phyloP scores from a whole-genome alignment of 2,888 invertebrate genomes.

The Eulithis testata region DNA sequence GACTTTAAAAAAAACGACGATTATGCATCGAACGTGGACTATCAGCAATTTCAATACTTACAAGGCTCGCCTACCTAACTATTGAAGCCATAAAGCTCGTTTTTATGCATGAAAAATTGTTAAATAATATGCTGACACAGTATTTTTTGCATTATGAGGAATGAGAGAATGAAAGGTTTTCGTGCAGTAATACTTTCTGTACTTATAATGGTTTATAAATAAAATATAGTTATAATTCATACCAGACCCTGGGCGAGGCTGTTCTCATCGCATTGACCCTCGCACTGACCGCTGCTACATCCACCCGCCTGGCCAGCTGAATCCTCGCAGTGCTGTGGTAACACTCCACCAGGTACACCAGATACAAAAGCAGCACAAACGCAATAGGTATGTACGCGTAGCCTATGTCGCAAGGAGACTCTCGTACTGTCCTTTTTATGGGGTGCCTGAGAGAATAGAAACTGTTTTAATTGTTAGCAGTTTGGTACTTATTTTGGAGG shows the following conservation, averaged over 20 bases:
- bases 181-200: too few species aligned
- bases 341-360: slow-evolving; percentile 93
- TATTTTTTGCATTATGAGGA: too few species aligned
- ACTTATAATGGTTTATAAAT: background rate
- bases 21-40: too few species aligned
- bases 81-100: too few species aligned
- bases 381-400: slow-evolving; percentile 93
- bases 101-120: too few species aligned
- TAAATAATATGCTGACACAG: too few species aligned
- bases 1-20: too few species aligned
- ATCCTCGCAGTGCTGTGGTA: slow-evolving; percentile 91
- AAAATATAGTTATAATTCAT: slow-evolving; percentile 38
- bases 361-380: slow-evolving; percentile 90
- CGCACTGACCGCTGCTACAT: slow-evolving; percentile 87
- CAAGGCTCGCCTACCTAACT: too few species aligned
- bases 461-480: slow-evolving; percentile 55
- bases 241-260: slow-evolving; percentile 91
- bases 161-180: too few species aligned
- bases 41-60: too few species aligned
- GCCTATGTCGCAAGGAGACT: slow-evolving; percentile 92
- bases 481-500: slow-evolving; percentile 5
- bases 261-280: slow-evolving; percentile 87
- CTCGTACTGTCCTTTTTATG: slow-evolving; percentile 85
- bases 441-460: slow-evolving; percentile 81
- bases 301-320: slow-evolving; percentile 86